These are phyloP conservation scores for Trochalopteron elliotii DNA, from an alignment of 2,113 vertebrate genomes.

Conservation along the genomic window DNA sequence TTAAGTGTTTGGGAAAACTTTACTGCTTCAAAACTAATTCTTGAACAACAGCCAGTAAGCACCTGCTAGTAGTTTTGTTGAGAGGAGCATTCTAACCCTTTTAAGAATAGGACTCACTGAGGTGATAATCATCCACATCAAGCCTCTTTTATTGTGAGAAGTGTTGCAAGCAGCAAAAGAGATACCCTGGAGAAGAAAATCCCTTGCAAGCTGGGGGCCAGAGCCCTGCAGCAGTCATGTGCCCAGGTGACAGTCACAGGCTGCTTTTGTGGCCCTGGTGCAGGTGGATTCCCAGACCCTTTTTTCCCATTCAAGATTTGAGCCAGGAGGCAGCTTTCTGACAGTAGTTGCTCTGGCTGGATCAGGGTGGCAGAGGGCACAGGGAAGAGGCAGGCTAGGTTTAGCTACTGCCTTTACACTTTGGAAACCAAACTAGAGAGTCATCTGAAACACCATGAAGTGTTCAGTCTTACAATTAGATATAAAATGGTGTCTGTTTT, in stretches of 20 bases:
- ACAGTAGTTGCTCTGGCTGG: not conserved
- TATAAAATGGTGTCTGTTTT: conserved; percentile 66
- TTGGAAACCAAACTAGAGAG: not conserved
- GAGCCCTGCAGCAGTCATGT: not conserved
- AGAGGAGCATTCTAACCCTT: not conserved
- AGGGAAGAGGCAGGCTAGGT: not conserved
- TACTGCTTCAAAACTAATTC: not conserved
- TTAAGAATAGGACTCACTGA: not conserved
- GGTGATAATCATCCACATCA: not conserved
- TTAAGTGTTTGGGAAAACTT: not conserved
- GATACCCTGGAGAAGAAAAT: not conserved
- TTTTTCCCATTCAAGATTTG: not conserved
- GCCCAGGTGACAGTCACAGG: not conserved
- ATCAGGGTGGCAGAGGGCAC: not conserved
- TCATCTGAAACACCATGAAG: not conserved
- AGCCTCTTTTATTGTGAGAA: not conserved
- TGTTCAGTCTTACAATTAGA: not conserved
- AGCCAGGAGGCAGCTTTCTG: not conserved
- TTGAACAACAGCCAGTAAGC: not conserved
- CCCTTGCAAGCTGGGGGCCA: not conserved
- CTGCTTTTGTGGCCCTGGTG: too few species aligned
- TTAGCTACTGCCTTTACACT: not conserved
- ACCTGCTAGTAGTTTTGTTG: not conserved
- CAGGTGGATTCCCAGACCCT: not conserved
- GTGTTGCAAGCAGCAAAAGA: not conserved